These are phyloP conservation scores for Hyppa rectilinea DNA, from an alignment of 2,888 invertebrate genomes.

Conservation along the genomic window DNA sequence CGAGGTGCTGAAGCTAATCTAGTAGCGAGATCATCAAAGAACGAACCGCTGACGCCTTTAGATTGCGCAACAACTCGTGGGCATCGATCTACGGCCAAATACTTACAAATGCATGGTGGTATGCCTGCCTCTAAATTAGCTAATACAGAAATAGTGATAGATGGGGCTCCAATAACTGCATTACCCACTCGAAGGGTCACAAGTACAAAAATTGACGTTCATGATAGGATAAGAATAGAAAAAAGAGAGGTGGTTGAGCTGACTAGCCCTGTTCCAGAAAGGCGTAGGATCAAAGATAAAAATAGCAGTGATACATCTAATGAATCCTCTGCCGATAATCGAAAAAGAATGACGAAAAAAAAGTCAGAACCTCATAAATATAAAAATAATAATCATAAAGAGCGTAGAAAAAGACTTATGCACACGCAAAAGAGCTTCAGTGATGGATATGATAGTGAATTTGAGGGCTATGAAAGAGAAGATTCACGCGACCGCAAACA, in stretches of 20 bases:
- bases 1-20: conserved; percentile 96
- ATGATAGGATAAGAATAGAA: conserved; percentile 88
- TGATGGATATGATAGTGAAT: conserved; percentile 88
- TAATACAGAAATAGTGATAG: conserved; percentile 86
- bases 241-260: conserved; percentile 88
- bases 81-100: conserved; percentile 97
- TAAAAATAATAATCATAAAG: conserved; percentile 78
- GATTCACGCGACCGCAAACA: conserved; percentile 74
- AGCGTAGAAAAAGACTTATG: conserved; percentile 80
- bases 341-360: conserved; percentile 71
- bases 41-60: conserved; percentile 96
- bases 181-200: conserved; percentile 87
- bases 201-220: conserved; percentile 89
- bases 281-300: conserved; percentile 75
- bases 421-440: conserved; percentile 87
- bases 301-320: conserved; percentile 82
- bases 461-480: conserved; percentile 76
- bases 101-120: conserved; percentile 97
- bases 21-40: conserved; percentile 95
- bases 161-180: conserved; percentile 84
- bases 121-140: conserved; percentile 94
- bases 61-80: conserved; percentile 97
- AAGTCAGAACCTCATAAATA: conserved; percentile 74
- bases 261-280: conserved; percentile 83
- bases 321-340: conserved; percentile 87